These are phyloP conservation scores for Phortica variegata DNA, from an alignment of 1,140 invertebrate species.

Conservation along the genomic window DNA sequence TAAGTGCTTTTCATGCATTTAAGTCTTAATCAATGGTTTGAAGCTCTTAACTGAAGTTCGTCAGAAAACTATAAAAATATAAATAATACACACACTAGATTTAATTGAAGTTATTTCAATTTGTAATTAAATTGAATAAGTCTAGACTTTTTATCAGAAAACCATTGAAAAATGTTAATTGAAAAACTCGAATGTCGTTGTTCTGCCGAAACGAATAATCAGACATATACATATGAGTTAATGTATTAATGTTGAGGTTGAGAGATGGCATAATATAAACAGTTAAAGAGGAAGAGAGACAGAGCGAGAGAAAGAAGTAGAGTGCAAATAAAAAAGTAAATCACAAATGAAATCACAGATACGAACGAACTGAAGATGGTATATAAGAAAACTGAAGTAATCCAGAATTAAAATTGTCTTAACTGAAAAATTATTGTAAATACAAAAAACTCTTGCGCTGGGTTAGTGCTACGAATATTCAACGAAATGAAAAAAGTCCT, in stretches of 20 bases:
- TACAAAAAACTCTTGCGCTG: slow-evolving; percentile 37
- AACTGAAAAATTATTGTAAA: slow-evolving; percentile 16
- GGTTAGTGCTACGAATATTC: slow-evolving; percentile 51
- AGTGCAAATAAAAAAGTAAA: background rate
- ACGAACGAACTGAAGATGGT: slow-evolving; percentile 8
- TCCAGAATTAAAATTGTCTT: background rate
- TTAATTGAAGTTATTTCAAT: slow-evolving; percentile 20
- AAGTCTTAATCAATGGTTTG: slow-evolving; percentile 12
- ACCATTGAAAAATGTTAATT: slow-evolving; percentile 18
- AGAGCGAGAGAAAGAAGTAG: slow-evolving; percentile 1
- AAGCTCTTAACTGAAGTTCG: background rate
- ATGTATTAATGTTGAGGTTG: no score
- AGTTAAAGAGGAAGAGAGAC: background rate
- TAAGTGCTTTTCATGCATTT: slow-evolving; percentile 52
- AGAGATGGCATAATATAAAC: no score
- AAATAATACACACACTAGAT: slow-evolving; percentile 3
- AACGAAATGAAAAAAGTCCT: slow-evolving; percentile 42
- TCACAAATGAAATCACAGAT: background rate
- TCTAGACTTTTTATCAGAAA: slow-evolving; percentile 9
- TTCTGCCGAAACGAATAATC: no score
- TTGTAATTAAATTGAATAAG: slow-evolving; percentile 43
- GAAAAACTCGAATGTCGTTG: no score
- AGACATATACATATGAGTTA: no score
- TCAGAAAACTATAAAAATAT: background rate
- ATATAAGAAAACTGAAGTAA: slow-evolving; percentile 4